phyloP scores from a whole-genome alignment of 2,113 vertebrate species.

The Laterallus jamaicensis region DNA sequence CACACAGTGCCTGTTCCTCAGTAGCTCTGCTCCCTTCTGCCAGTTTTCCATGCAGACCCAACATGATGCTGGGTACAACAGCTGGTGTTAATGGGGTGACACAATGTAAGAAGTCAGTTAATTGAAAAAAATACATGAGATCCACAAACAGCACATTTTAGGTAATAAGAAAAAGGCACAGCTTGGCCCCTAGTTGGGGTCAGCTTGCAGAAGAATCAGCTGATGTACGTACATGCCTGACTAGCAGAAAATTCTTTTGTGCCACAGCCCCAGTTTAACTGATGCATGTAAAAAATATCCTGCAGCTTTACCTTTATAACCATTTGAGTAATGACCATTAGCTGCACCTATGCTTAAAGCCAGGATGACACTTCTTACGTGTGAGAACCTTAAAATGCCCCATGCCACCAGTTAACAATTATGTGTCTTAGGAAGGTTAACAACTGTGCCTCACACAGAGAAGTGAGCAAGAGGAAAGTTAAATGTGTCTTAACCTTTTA shows the following conservation, averaged over 20 bases:
- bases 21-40: not conserved
- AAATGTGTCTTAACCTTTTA: not conserved
- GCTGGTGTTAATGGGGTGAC: not conserved
- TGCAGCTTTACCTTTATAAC: not conserved
- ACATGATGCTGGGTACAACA: not conserved
- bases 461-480: not conserved
- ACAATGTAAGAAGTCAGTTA: not conserved
- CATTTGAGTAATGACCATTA: not conserved
- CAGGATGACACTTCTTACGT: not conserved
- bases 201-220: not conserved
- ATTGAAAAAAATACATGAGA: not conserved
- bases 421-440: not conserved
- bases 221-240: not conserved
- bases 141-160: not conserved
- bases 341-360: not conserved
- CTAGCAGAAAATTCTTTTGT: not conserved
- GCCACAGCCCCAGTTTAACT: not conserved
- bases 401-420: not conserved
- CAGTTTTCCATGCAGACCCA: not conserved
- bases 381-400: not conserved
- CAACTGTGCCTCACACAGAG: not conserved
- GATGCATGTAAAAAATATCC: not conserved
- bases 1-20: not conserved
- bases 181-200: not conserved
- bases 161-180: not conserved